phyloP scores from a whole-genome alignment of 2,888 invertebrate species.

The Euplagia quadripunctaria region DNA sequence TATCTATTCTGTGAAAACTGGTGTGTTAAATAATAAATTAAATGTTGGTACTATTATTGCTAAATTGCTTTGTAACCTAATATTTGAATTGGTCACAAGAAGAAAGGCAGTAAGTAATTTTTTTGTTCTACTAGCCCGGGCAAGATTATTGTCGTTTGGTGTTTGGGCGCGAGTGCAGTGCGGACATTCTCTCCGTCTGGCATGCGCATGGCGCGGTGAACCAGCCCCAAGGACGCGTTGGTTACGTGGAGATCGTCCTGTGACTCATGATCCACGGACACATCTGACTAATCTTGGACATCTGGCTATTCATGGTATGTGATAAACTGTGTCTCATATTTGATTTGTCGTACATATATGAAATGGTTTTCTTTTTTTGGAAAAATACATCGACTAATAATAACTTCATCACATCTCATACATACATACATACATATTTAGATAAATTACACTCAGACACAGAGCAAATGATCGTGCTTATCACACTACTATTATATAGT shows the following conservation, averaged over 20 bases:
- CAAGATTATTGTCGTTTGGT: slow-evolving; percentile 94
- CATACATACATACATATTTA: too few species aligned
- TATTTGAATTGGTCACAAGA: neutral
- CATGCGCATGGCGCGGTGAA: slow-evolving; percentile 92
- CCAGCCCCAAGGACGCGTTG: slow-evolving; percentile 93
- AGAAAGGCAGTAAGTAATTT: neutral
- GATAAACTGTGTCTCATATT: neutral
- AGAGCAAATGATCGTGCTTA: too few species aligned
- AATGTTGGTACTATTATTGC: neutral
- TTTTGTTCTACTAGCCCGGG: slow-evolving; percentile 88
- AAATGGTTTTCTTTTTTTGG: neutral
- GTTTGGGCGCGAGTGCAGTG: slow-evolving; percentile 90
- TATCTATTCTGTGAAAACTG: too few species aligned
- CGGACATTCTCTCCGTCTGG: slow-evolving; percentile 89
- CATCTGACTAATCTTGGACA: slow-evolving; percentile 91
- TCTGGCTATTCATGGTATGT: slow-evolving; percentile 90
- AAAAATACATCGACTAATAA: neutral
- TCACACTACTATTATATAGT: too few species aligned
- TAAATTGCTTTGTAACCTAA: neutral
- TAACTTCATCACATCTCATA: too few species aligned
- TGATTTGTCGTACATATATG: neutral
- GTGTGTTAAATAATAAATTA: too few species aligned
- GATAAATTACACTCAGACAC: too few species aligned
- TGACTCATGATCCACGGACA: slow-evolving; percentile 91
- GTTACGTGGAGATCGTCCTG: slow-evolving; percentile 90